Evolutionary conservation across 2,888 invertebrate species (phyloP).

Genomic region (Lottia scabra): DNA sequence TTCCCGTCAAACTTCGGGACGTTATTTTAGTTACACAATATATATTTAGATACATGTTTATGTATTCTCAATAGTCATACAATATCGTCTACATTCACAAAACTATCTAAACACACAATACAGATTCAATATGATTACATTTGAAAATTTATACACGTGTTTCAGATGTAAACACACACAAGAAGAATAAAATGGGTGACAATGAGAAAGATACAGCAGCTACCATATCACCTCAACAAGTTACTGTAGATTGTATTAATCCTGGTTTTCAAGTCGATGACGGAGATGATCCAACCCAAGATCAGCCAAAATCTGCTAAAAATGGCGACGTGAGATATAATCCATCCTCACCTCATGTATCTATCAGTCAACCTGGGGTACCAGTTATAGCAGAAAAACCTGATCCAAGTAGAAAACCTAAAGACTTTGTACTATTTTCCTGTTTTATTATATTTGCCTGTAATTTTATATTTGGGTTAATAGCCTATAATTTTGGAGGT

Average conservation of each 20-base stretch:
- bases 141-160: no score
- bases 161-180: not conserved
- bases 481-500: slow-evolving; percentile 59
- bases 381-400: slow-evolving; percentile 42
- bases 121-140: no score
- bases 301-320: not conserved
- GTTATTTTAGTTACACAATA: no score
- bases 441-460: slow-evolving; percentile 56
- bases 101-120: no score
- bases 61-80: no score
- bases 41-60: no score
- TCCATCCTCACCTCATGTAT: not conserved
- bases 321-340: not conserved
- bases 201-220: slow-evolving; percentile 32
- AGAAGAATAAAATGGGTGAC: no score
- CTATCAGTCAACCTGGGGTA: slow-evolving; percentile 16
- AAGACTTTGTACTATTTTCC: slow-evolving; percentile 58
- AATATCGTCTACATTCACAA: no score
- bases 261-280: not conserved
- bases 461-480: slow-evolving; percentile 56
- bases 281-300: not conserved
- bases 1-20: no score
- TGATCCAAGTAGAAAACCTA: slow-evolving; percentile 53
- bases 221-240: slow-evolving; percentile 46
- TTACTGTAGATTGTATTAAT: slow-evolving; percentile 35